Base-by-base conservation (phyloP, 2,797 vertebrate species). In the Crocodylus rhombifer region DNA sequence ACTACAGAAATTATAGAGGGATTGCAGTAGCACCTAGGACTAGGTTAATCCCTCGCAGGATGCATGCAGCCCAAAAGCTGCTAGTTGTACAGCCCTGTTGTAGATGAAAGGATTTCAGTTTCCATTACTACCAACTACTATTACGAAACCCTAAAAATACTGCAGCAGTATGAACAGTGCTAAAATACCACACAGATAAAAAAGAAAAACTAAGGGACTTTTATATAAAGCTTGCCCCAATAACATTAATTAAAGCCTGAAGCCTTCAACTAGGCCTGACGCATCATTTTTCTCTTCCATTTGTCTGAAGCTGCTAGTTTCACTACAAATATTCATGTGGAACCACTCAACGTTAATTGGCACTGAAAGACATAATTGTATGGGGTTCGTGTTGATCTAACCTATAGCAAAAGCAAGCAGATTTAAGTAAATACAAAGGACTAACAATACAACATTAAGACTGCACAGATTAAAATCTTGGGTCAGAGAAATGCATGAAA, bases 181-280 rank as follows among this genome's bases (percentile, higher is more conserved):
- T 73, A 73, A 26, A 51, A 26, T 51, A 36, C 30, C 23, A 69
- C 30, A 69, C 33, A 73, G 56, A 90, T 80, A 92, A 93, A 91
- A 76, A 80, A 89, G 91, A 91, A 76, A 92, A 90, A 73, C 71
- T 18, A 30, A n/a, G 65, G 58, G 82, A 91, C 64, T 91, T 61
- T 62, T 12, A 57, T 14, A 33, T 79, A 90, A 92, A 74, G 58
- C 87, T 93, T 62, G 77, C 65, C 90, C 87, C 74, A 78, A 64
- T 76, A 92, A 92, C 30, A 82, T 18, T 75, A 81, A 88, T 82
- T 33, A 91, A 93, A 91, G 71, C 55, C 91, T 26, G 61, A 75
- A 93, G 83, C 85, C 83, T 83, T 88, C 18, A 58, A 1, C 20
- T 11, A 84, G n/a, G 51, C 26, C 64, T 81, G 82, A 21, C 6